Evolutionary conservation across 1,140 invertebrate species (phyloP), one percentile per base, ranked within the genome.

Genomic region (Bicyclus anynana): DNA sequence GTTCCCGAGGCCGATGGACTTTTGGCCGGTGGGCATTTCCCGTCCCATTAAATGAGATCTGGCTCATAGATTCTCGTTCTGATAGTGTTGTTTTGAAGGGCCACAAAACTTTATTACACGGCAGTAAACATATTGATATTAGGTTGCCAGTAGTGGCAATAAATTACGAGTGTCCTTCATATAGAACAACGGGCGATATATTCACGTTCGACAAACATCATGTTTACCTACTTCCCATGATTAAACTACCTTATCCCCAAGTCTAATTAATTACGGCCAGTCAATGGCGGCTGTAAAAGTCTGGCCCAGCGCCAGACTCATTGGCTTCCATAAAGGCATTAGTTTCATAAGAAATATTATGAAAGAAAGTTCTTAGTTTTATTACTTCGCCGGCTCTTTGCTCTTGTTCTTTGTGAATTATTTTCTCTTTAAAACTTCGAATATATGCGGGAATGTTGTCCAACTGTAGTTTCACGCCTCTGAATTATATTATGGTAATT

Each of bases 281-380:
- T 40, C 37, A 40, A 40, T 16, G 37, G 37, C 37, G 13, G 37
- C 37, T 40, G 37, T 40, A 17, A 40, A 40, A 17, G 16, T 14
- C 9, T 40, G 37, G 37, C 37, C 3, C 37, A 5, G 2, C 37
- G 37, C 37, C 37, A 40, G 37, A 13, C 37, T 40, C 37, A 40
- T 40, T 40, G 37, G 37, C 37, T 17, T 6, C 37, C 37, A 40
- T 40, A 40, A 40, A 40, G 37, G 37, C 37, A 40, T 40, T 16
- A 40, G 37, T 40, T 17, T 40, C 14, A 17, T 40, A 40, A 40
- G 37, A 40, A 40, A 40, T 40, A 14, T 40, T 40, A 40, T 40
- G 37, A 40, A 40, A 40, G 37, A 40, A 40, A 40, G 14, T 40
- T 40, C 37, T 17, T 17, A 40, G 13, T 40, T 40, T 40, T 40